Base-by-base conservation (phyloP, 1,140 invertebrate genomes). In the Trigoniulus corallinus region DNA sequence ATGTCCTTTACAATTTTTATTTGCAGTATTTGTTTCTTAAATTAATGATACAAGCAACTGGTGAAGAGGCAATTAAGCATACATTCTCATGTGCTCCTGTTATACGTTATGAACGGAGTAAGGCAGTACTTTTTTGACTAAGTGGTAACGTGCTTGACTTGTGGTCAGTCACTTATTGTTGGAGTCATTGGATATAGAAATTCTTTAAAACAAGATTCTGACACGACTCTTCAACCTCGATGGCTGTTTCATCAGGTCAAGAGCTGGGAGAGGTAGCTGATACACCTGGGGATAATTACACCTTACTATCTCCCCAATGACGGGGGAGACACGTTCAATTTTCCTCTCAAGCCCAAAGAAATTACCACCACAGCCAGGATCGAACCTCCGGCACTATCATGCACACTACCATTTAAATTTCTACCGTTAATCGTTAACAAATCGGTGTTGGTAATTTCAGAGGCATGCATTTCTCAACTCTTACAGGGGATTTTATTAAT, bases 281-380 rank as follows among this genome's bases (percentile, higher is more conserved):
- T 50, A 50, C 64, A 4, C 29, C 48, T 22, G 26, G 56, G 20
- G 45, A 56, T 39, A 57, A 48, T 29, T 49, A 60, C 53, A 77
- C 73, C 55, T 74, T 76, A 10, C 78, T 73, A 59, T 59, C 78
- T n/a, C n/a, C n/a, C n/a, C n/a, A n/a, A n/a, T n/a, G n/a, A n/a
- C n/a, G n/a, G n/a, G n/a, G n/a, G n/a, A n/a, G n/a, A n/a, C n/a
- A n/a, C n/a, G n/a, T n/a, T n/a, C n/a, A n/a, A n/a, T n/a, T n/a
- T n/a, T n/a, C n/a, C n/a, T n/a, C n/a, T n/a, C n/a, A n/a, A n/a
- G n/a, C n/a, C n/a, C n/a, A n/a, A n/a, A n/a, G n/a, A n/a, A n/a
- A n/a, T n/a, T n/a, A n/a, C n/a, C n/a, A n/a, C n/a, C n/a, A n/a
- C n/a, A n/a, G n/a, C n/a, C n/a, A n/a, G n/a, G n/a, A n/a, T n/a